phyloP scores from a whole-genome alignment of 2,113 vertebrate genomes.

The Caranx ignobilis region DNA sequence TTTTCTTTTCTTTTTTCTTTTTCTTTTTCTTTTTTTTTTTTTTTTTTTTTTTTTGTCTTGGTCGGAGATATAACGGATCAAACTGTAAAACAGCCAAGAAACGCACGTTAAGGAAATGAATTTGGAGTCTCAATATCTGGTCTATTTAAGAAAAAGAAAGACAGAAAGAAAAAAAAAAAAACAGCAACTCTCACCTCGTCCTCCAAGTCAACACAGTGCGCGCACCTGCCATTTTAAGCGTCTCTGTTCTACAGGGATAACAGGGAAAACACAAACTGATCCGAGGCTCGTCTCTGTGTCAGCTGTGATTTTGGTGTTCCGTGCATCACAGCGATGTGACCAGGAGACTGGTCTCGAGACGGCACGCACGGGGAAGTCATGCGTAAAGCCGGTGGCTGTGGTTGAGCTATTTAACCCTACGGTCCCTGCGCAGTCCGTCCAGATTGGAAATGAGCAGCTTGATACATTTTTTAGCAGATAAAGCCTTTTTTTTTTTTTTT shows the following conservation, averaged over 20 bases:
- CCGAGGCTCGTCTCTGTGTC: slow-evolving; percentile 17
- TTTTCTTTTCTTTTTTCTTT: background rate
- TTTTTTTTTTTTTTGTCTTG: background rate
- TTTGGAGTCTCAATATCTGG: slow-evolving; percentile 3
- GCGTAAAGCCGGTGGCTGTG: slow-evolving; percentile 74
- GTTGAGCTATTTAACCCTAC: slow-evolving; percentile 70
- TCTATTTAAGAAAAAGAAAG: slow-evolving; percentile 20
- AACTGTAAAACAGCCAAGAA: slow-evolving; percentile 8
- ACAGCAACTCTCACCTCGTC: slow-evolving; percentile 66
- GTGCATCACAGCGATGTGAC: slow-evolving; percentile 53
- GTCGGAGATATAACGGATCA: slow-evolving; percentile 9
- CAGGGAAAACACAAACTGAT: slow-evolving; percentile 19
- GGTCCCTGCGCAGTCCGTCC: slow-evolving; percentile 62
- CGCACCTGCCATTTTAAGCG: slow-evolving; percentile 57
- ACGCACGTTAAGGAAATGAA: background rate
- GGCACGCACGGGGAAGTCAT: slow-evolving; percentile 69
- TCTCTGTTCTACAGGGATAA: slow-evolving; percentile 8
- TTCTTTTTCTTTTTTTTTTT: too few relatives aligned
- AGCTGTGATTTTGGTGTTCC: slow-evolving; percentile 53
- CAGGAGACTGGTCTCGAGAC: slow-evolving; percentile 38
- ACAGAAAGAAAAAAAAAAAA: slow-evolving; percentile 7
- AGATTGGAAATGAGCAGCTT: slow-evolving; percentile 55
- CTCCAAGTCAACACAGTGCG: slow-evolving; percentile 46
- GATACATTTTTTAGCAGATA: slow-evolving; percentile 13
- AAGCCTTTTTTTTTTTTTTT: background rate